Base-by-base conservation (phyloP, 30 jellyfish, hydroid and myxozoan species). In the Hydractinia symbiolongicarpus region DNA sequence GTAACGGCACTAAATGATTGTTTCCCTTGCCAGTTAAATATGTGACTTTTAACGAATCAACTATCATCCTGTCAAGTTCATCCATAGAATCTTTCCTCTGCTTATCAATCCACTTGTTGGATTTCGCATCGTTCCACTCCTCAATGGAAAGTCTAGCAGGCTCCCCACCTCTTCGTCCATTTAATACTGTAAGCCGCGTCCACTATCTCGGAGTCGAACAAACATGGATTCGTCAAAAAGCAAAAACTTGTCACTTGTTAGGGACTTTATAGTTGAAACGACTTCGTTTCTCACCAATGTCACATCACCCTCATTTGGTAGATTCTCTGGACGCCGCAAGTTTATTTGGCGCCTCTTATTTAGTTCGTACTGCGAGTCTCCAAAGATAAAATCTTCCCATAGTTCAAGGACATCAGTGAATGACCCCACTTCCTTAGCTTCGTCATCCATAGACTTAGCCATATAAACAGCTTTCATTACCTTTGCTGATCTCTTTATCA, bases 121-220 rank as follows among this genome's bases (percentile, higher is more conserved):
- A 11, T 49, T 9, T 49, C 40, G 83, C 83, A 9, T 74, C 83
- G 20, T 74, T 55, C 15, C 54, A 74, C 61, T 74, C 83, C 51
- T 74, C 83, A 30, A 74, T 30, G 51, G 21, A 58, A 19, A 74
- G 66, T 30, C 83, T 66, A 50, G 83, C 83, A 49, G 83, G 83
- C 61, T 74, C 83, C 20, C 83, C 83, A 50, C 83, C 69, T 55
- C 83, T 74, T 74, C 83, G 51, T 53, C 69, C 83, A 74, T 74
- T 74, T 74, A 74, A 55, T 50, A 74, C 51, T 9, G 83, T 74
- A 4, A 74, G 54, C 72, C 83, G 51, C 54, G 83, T 44, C 5
- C 83, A 74, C 20, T 49, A 58, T 74, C 72, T 44, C 67, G 58
- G 51, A 74, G 83, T 58, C 54, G 68, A 74, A 74, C 83, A 74